Evolutionary conservation across 37 sponge, comb jelly and placozoan genomes (phyloP).

Genomic region (Ianthella basta): DNA sequence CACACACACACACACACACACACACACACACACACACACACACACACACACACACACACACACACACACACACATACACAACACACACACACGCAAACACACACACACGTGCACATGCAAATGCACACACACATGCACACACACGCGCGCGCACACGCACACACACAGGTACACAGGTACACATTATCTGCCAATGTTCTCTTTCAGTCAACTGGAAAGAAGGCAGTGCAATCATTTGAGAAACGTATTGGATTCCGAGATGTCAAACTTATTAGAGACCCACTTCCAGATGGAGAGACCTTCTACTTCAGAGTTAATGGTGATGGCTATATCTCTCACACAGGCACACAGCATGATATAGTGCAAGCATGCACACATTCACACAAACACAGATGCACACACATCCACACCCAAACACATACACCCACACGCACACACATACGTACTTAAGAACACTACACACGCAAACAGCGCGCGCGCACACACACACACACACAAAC

Average conservation of each 20-base stretch:
- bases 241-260: conserved; percentile 79
- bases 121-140: too few species aligned
- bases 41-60: too few species aligned
- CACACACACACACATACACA: too few species aligned
- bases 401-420: background rate
- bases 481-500: conserved; percentile 13
- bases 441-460: background rate
- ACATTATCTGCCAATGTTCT: background rate
- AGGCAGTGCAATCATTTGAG: background rate
- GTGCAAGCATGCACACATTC: background rate
- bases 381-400: conserved; percentile 15
- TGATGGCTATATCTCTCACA: background rate
- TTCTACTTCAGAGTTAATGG: conserved; percentile 83
- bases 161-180: too few species aligned
- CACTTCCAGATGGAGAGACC: conserved; percentile 59
- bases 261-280: conserved; percentile 77
- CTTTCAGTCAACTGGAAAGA: background rate
- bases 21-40: too few species aligned
- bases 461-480: background rate
- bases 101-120: too few species aligned
- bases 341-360: background rate
- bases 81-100: too few species aligned
- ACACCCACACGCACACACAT: background rate
- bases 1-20: too few species aligned
- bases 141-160: too few species aligned